Evolutionary conservation across 2,888 invertebrate genomes (phyloP), one percentile per base, ranked within the genome.

Genomic region (Pollenia angustigena): DNA sequence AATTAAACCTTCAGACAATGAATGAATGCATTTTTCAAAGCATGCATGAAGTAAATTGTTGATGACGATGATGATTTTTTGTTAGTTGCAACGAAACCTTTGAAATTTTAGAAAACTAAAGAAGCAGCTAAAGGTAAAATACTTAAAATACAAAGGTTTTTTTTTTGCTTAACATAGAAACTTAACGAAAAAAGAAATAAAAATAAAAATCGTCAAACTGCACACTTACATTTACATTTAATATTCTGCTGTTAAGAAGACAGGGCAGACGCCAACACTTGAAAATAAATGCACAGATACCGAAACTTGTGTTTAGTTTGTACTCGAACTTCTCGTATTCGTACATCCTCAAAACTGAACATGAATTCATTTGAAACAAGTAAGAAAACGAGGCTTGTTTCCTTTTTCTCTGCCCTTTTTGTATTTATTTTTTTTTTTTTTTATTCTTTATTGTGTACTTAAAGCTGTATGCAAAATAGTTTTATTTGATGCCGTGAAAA

Each of bases 251-350:
- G 60, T 81, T 81, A 81, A 81, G 76, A 76, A 76, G 68, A 74
- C 78, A 78, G 56, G 78, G 69, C 87, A 87, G 87, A 87, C 84
- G 87, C 87, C 87, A 87, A 87, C 87, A 84, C 87, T 87, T 84
- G 58, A 87, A 78, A 84, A 52, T 79, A 79, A 79, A 79, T 68
- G 72, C 66, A 81, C 18, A 48, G 44, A 75, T 56, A 18, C 16
- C 16, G 2, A 56, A 16, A 72, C 64, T 81, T 81, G 54, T 23
- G 32, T 32, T 32, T 6, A 71, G 50, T 44, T 81, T 23, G 32
- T 72, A 64, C 71, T 81, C 62, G 62, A 81, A 71, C 71, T 80
- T 48, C 44, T 54, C 69, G 52, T 54, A 58, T 79, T 69, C n/a
- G 60, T 69, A 71, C 71, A 71, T 71, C 60, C 71, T 69, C 60